Evolutionary conservation across 1,140 invertebrate species (phyloP), one percentile per base, ranked within the genome.

Genomic region (Sycobia sp.): DNA sequence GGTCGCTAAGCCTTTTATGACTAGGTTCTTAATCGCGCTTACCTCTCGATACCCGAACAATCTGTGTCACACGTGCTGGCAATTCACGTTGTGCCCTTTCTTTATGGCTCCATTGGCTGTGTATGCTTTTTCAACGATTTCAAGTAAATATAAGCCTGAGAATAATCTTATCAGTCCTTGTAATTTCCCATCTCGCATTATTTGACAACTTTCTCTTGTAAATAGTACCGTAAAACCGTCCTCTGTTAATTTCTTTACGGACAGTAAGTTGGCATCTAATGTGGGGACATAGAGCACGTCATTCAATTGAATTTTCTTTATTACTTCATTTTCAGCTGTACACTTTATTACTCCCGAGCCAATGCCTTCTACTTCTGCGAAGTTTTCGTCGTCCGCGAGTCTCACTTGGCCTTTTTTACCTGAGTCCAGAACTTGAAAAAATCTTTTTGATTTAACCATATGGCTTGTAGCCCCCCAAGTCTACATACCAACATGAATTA

Each of bases 251-350:
- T 74, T 66, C 38, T 70, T 75, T 1, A 75, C 67, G 1, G 74
- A 76, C 0, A 77, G 27, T 46, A 74, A 62, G 51, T 75, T 76
- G 2, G 69, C n/a, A n/a, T n/a, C n/a, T n/a, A n/a, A n/a, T n/a
- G n/a, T n/a, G n/a, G n/a, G n/a, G n/a, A n/a, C n/a, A n/a, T n/a
- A n/a, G n/a, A n/a, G n/a, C n/a, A n/a, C n/a, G n/a, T n/a, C n/a
- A 67, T 9, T 65, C 54, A 9, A 76, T 34, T 1, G 65, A 63
- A n/a, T 71, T 69, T 14, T 74, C 66, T 70, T 62, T 16, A 46
- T 36, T 34, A 68, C 16, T 11, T 60, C 14, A 49, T 47, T 32
- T 4, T 22, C 13, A 27, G 46, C 38, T 18, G 8, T 22, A 3
- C 46, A 51, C 14, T 60, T 60, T 41, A 60, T 27, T 3, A 22